phyloP scores from a whole-genome alignment of 2,113 vertebrate genomes.

The Dromiciops gliroides region DNA sequence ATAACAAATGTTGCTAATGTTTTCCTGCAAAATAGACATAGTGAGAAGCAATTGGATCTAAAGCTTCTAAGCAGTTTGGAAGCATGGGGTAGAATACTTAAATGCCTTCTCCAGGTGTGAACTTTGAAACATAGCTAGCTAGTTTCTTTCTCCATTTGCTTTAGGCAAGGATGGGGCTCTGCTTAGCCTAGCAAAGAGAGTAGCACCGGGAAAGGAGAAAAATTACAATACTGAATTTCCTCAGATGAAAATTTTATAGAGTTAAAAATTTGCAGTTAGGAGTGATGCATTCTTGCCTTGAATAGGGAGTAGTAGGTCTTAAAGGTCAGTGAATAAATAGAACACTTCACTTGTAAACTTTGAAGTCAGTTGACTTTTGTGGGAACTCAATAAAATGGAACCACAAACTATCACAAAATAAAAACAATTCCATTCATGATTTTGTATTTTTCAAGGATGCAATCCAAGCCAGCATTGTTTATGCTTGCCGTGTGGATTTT shows the following conservation, averaged over 20 bases:
- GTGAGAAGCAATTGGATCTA: conserved; percentile 50
- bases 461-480: background rate
- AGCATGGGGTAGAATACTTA: background rate
- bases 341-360: background rate
- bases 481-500: background rate
- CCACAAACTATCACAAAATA: conserved; percentile 13
- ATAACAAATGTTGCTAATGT: conserved; percentile 76
- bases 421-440: background rate
- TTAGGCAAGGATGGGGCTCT: background rate
- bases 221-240: conserved; percentile 37
- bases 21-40: conserved; percentile 66
- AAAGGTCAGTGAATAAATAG: conserved; percentile 18
- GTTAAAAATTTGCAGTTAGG: conserved; percentile 41
- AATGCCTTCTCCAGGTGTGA: background rate
- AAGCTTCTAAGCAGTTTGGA: conserved; percentile 46
- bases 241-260: background rate
- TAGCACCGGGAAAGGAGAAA: background rate
- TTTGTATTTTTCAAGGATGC: background rate
- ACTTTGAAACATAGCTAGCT: background rate
- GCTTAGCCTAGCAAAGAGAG: background rate
- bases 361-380: conserved; percentile 35
- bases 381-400: background rate
- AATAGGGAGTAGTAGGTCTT: background rate
- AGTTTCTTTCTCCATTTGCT: background rate
- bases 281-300: background rate